Evolutionary conservation across 1,140 invertebrate species (phyloP).

Genomic region (Dreissena rostriformis): DNA sequence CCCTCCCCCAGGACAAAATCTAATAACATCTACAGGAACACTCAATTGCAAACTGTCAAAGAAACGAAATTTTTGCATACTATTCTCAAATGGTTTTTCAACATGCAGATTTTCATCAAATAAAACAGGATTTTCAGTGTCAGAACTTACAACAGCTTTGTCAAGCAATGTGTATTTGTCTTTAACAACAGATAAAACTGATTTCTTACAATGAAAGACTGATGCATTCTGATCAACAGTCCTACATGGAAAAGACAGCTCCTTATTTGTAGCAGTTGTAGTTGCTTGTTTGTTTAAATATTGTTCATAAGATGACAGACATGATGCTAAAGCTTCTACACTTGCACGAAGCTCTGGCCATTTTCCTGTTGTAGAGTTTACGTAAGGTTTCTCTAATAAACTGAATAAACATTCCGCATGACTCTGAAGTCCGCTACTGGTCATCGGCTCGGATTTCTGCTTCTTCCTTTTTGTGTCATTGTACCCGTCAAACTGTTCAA

Average conservation of each 20-base stretch:
- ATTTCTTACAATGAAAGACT: neutral
- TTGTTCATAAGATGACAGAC: neutral
- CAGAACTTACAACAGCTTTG: neutral
- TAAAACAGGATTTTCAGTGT: neutral
- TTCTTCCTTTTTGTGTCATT: conserved; percentile 47
- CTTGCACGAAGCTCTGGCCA: neutral
- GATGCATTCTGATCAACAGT: too few relatives aligned
- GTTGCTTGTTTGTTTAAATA: neutral
- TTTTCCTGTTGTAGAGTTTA: neutral
- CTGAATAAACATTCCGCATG: conserved; percentile 40
- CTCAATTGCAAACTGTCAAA: neutral
- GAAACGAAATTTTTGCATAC: neutral
- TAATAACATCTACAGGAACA: neutral
- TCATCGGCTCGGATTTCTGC: conserved; percentile 12
- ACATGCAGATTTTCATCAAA: conserved; percentile 9
- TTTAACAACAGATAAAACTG: too few relatives aligned
- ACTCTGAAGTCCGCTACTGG: neutral
- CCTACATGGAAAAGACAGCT: neutral
- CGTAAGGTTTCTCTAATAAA: neutral
- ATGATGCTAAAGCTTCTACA: neutral
- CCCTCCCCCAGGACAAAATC: neutral
- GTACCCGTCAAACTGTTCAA: conserved; percentile 15
- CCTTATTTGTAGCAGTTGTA: neutral
- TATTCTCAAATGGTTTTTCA: neutral
- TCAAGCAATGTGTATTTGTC: conserved; percentile 1